These are phyloP conservation scores for Anolis carolinensis DNA, from an alignment of 2,113 vertebrate genomes.

Conservation along the genomic window DNA sequence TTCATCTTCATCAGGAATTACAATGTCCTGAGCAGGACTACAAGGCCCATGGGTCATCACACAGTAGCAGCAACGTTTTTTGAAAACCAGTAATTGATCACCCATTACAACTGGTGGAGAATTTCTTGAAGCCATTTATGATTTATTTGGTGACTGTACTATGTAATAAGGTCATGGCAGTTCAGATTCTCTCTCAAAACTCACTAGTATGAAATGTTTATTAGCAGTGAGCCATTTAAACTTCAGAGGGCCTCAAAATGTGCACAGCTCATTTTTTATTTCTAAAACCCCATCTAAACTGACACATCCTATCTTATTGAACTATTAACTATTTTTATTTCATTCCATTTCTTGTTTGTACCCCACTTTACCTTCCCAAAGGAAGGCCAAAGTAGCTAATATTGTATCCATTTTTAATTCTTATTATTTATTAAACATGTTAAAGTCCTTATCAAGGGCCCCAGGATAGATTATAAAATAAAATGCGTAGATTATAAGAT, in stretches of 20 bases:
- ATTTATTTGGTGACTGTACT: slow-evolving; percentile 55
- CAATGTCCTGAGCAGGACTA: too few relatives aligned
- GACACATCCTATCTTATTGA: background rate
- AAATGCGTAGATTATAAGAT: too few relatives aligned
- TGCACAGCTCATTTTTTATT: background rate
- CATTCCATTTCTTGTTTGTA: background rate
- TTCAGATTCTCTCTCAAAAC: slow-evolving; percentile 49
- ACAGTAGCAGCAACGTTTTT: slow-evolving; percentile 44
- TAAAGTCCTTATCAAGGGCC: background rate
- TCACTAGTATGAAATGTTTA: slow-evolving; percentile 47
- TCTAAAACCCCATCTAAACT: background rate
- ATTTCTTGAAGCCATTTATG: slow-evolving; percentile 55
- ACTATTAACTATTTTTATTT: background rate
- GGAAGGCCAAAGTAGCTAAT: background rate
- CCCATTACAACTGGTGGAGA: slow-evolving; percentile 46
- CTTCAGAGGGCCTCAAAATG: background rate
- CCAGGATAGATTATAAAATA: background rate
- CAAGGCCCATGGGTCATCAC: too few relatives aligned
- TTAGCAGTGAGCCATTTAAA: slow-evolving; percentile 43
- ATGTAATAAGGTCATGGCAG: slow-evolving; percentile 58
- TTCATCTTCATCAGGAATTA: too few relatives aligned
- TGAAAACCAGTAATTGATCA: slow-evolving; percentile 37
- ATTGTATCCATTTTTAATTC: background rate
- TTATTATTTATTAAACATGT: background rate
- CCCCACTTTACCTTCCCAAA: background rate